Evolutionary conservation across 2,797 vertebrate species (phyloP), one percentile per base, ranked within the genome.

Genomic region (Gymnoscopelus microlampas): DNA sequence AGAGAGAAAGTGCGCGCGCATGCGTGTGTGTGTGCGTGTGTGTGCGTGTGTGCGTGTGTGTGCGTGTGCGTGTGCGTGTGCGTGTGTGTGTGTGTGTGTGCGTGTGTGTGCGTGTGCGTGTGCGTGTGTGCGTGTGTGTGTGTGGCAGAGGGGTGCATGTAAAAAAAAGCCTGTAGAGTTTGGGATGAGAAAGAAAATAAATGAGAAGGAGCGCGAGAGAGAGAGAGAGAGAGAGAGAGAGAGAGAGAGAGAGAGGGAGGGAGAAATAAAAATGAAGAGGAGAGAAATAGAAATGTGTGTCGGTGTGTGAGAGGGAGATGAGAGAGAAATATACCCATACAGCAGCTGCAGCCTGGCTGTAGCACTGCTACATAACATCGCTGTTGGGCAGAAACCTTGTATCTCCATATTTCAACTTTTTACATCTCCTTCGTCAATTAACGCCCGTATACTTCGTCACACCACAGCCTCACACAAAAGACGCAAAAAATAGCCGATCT

Each of bases 281-380:
- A 61, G 47, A 54, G 55, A 66, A 54, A 61, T 53, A 56, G 35
- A 53, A 49, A 70, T 44, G 39, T 44, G 39, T 44, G 39, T 44
- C 39, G 39, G 39, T 44, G 39, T 44, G 64, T 73, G 58, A 61
- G 39, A 65, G 66, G 65, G 35, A 71, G 39, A 67, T 44, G 57
- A 78, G 63, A 74, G 29, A 49, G 51, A 61, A 70, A 44, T 66
- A 56, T 60, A 67, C 80, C 74, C 72, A 49, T 32, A 51, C 60
- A 79, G 80, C 79, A 81, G 81, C 81, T 86, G 88, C 80, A 84
- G 88, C 74, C 69, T 54, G 73, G 78, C 68, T 74, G 73, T 83
- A 80, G 78, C 84, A 76, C 73, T 19, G 64, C 73, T 87, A 26
- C 60, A 62, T 62, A 62, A 62, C 19, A 62, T 48, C 39, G 39